Conservation (phyloP, 2,888 invertebrate species). For the Nemoura dubitans region DNA sequence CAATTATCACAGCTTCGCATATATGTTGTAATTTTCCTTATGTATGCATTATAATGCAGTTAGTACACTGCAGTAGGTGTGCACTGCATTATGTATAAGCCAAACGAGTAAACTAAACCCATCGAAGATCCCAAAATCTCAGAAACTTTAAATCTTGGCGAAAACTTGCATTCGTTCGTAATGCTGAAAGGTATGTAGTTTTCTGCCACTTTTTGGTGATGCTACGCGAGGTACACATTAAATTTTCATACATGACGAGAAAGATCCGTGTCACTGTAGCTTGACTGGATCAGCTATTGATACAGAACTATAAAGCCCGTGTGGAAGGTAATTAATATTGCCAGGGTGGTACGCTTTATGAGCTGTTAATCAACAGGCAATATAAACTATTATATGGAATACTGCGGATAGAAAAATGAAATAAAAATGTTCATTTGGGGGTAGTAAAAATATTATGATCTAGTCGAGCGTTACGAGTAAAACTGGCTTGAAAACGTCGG, state of each 20-base stretch:
- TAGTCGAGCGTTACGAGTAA: neutral
- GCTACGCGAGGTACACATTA: too few species aligned
- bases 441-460: constrained; percentile 17
- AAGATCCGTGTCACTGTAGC: neutral
- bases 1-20: too few species aligned
- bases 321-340: constrained; percentile 13
- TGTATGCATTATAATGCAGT: too few species aligned
- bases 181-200: too few species aligned
- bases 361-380: constrained; percentile 23
- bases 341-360: constrained; percentile 16
- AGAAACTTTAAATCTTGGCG: too few species aligned
- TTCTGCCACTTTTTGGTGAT: too few species aligned
- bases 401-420: neutral
- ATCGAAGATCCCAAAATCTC: too few species aligned
- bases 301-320: neutral
- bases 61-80: too few species aligned
- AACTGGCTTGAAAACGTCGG: neutral
- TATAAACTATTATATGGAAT: constrained; percentile 8
- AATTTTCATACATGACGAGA: neutral
- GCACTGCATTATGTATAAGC: too few species aligned
- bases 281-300: neutral
- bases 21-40: too few species aligned
- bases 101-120: too few species aligned
- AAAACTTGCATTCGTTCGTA: too few species aligned
- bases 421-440: constrained; percentile 21